Evolutionary conservation across 2,888 invertebrate species (phyloP), one percentile per base, ranked within the genome.

Genomic region (Willowsia nigromaculata): DNA sequence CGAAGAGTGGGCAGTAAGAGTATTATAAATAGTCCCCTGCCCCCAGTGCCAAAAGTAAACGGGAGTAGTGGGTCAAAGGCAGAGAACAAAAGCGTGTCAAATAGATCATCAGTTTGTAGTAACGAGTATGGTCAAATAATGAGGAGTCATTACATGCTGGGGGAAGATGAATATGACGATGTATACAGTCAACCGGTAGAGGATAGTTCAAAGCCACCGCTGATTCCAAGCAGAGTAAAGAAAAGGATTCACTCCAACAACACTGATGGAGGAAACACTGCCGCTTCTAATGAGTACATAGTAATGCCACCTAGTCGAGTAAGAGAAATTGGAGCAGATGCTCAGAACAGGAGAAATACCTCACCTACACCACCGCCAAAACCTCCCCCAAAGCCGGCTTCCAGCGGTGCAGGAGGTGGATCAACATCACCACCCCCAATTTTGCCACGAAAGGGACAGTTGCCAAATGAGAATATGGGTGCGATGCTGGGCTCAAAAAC

Each of bases 111-210:
- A n/a, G 91, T 92, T 87, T 94, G 95, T 11, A 94, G 94, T 90
- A 89, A 89, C 47, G 94, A 94, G 59, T 95, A 95, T 93, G 96
- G 94, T 94, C 95, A 93, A 94, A 95, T 93, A 94, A 62, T 92
- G 94, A 65, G 85, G 62, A 80, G 85, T 68, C 13, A 95, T 27
- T 84, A 84, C 22, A 56, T 40, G 56, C 59, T 56, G n/a, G 90
- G 87, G 7, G 92, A 92, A 18, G 93, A 93, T 47, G 96, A 96
- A 93, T 95, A 96, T 90, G 95, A 96, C 90, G 96, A 96, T 94
- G 95, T 96, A 27, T 97, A 97, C 93, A 96, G 96, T 91, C 96
- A 96, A 93, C 97, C 97, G 0, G 94, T 95, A 93, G 96, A 91
- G 30, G 82, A 89, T 11, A 90, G 68, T 40, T n/a, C 84, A 68